Conservation (phyloP, 2,113 vertebrate species). For the Choloepus hoffmanni region DNA sequence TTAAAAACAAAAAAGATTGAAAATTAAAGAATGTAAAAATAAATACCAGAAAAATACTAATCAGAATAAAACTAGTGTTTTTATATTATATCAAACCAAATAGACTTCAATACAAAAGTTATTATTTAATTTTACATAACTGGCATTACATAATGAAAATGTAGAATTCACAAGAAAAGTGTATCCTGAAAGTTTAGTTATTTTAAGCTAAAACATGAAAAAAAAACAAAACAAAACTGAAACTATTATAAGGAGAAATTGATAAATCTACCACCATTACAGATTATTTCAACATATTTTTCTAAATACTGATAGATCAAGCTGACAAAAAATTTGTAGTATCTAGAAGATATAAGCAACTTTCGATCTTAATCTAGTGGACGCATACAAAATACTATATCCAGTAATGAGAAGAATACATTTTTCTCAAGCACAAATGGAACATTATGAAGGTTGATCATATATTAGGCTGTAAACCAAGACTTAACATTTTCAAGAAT, state of each 20-base stretch:
- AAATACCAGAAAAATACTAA: not conserved
- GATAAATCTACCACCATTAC: not conserved
- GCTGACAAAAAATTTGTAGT: not conserved
- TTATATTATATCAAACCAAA: not conserved
- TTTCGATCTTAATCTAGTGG: not conserved
- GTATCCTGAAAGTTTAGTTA: not conserved
- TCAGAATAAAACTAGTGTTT: not conserved
- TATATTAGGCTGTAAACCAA: not conserved
- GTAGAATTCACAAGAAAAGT: not conserved
- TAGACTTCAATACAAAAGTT: not conserved
- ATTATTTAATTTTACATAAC: not conserved
- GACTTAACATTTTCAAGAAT: not conserved
- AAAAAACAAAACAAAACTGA: not conserved
- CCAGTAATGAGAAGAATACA: not conserved
- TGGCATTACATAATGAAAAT: not conserved
- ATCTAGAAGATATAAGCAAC: not conserved
- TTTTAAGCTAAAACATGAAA: not conserved
- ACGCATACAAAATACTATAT: not conserved
- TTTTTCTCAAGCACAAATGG: no score
- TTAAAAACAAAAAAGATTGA: not conserved
- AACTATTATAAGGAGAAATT: not conserved
- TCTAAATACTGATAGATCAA: not conserved
- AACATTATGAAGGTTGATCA: not conserved
- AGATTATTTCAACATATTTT: not conserved
- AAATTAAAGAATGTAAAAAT: constrained; percentile 12